These are phyloP conservation scores for Heptranchias perlo DNA, from an alignment of 2,113 vertebrate genomes.

Conservation along the genomic window DNA sequence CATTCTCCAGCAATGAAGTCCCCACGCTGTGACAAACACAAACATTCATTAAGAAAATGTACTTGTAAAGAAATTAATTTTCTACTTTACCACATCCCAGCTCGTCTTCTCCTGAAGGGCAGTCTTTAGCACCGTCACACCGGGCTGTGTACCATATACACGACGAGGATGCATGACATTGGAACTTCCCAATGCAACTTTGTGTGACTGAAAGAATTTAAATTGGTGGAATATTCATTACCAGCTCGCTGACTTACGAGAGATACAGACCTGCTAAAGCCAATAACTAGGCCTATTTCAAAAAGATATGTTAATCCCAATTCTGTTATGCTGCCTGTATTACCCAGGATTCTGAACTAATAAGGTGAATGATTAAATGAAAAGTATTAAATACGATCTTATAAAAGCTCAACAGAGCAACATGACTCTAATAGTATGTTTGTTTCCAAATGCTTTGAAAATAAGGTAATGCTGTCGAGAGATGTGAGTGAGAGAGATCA, in stretches of 20 bases:
- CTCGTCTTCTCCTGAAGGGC: slow-evolving; percentile 51
- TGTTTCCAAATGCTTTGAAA: not conserved
- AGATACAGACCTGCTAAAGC: not conserved
- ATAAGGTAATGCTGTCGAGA: not conserved
- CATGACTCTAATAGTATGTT: not conserved
- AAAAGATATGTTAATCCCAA: too few species aligned
- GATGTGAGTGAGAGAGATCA: not conserved
- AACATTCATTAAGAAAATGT: not conserved
- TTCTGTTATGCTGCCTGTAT: too few species aligned
- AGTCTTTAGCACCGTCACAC: slow-evolving; percentile 52
- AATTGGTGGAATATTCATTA: not conserved
- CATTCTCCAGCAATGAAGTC: not conserved
- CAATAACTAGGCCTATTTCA: not conserved
- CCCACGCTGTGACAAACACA: not conserved
- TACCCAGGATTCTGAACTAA: too few species aligned
- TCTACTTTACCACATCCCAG: slow-evolving; percentile 49
- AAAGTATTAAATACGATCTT: not conserved
- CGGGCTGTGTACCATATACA: slow-evolving; percentile 52
- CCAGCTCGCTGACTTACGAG: too few species aligned
- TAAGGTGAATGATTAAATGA: not conserved
- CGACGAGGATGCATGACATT: slow-evolving; percentile 46
- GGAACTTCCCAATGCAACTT: slow-evolving; percentile 10
- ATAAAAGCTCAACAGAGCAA: not conserved
- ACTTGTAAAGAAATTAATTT: not conserved
- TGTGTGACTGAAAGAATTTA: not conserved